Conservation (phyloP, 1,140 invertebrate genomes). For the Drosophila chauvacae region DNA sequence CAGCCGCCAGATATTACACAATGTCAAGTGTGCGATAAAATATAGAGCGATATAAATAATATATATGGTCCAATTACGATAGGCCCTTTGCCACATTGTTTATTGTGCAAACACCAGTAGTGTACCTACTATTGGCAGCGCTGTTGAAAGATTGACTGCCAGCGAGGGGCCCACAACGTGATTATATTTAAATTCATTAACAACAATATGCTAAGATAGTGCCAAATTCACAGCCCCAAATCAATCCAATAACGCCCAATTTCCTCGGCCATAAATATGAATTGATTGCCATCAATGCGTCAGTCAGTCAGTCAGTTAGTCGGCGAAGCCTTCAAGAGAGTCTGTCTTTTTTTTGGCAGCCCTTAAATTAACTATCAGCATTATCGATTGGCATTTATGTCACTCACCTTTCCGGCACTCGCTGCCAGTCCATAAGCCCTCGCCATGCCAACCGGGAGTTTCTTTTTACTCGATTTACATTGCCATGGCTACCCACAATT, state of each 20-base stretch:
- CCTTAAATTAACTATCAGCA: slow-evolving; percentile 1
- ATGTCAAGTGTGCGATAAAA: slow-evolving; percentile 50
- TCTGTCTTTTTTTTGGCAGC: slow-evolving; percentile 5
- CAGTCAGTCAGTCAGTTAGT: background rate
- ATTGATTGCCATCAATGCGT: slow-evolving; percentile 30
- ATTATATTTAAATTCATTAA: slow-evolving; percentile 41
- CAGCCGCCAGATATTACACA: slow-evolving; percentile 30
- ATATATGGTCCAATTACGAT: slow-evolving; percentile 36
- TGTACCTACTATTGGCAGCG: background rate
- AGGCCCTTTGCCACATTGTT: slow-evolving; percentile 7
- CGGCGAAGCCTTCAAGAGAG: background rate
- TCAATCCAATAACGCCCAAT: slow-evolving; percentile 41
- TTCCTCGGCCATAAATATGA: slow-evolving; percentile 39
- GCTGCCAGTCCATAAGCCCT: slow-evolving; percentile 1
- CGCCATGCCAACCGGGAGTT: slow-evolving; percentile 30
- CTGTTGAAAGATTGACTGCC: background rate
- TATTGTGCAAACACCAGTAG: slow-evolving; percentile 3
- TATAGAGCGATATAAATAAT: slow-evolving; percentile 41
- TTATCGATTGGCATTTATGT: slow-evolving; percentile 27
- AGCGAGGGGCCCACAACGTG: background rate
- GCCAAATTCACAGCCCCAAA: slow-evolving; percentile 27
- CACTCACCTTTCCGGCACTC: slow-evolving; percentile 3
- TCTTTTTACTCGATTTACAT: slow-evolving; percentile 18
- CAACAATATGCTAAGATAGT: slow-evolving; percentile 38
- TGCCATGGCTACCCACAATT: slow-evolving; percentile 31